These are phyloP conservation scores for Centropyge bicolor DNA, from an alignment of 2,797 vertebrate species.

Conservation along the genomic window DNA sequence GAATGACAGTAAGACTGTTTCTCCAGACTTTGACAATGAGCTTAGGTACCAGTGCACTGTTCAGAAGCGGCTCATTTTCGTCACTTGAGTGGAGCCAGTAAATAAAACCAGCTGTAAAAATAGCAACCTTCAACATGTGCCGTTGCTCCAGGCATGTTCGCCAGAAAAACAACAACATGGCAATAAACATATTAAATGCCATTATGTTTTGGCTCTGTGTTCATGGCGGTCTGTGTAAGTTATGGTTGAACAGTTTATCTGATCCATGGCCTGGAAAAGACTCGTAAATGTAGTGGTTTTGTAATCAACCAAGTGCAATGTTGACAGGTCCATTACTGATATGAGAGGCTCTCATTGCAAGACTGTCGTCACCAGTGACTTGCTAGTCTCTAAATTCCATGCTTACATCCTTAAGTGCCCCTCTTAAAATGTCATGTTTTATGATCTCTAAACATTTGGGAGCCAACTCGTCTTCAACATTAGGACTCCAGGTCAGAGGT, in stretches of 20 bases:
- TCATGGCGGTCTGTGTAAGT: conserved; percentile 39
- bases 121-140: conserved; percentile 30
- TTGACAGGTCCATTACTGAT: conserved; percentile 19
- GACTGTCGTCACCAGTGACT: conserved; percentile 6
- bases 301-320: conserved; percentile 19
- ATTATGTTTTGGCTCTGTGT: conserved; percentile 38
- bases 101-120: conserved; percentile 76
- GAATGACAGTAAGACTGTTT: conserved; percentile 45
- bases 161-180: conserved; percentile 57
- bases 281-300: conserved; percentile 32
- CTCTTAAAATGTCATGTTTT: conserved; percentile 60
- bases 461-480: conserved; percentile 45
- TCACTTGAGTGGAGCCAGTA: conserved; percentile 42
- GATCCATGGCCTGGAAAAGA: conserved; percentile 48
- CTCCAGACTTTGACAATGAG: conserved; percentile 50
- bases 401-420: conserved; percentile 19
- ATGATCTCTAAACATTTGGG: conserved; percentile 65
- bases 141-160: conserved; percentile 47
- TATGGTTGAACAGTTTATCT: conserved; percentile 42
- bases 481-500: conserved; percentile 33
- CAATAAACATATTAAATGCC: conserved; percentile 66
- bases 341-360: not conserved
- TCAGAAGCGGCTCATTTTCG: conserved; percentile 35
- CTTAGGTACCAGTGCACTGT: conserved; percentile 48
- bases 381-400: conserved; percentile 37